Evolutionary conservation across 2,113 vertebrate genomes (phyloP), one percentile per base, ranked within the genome.

Genomic region (Calyptommatus sinebrachiatus): DNA sequence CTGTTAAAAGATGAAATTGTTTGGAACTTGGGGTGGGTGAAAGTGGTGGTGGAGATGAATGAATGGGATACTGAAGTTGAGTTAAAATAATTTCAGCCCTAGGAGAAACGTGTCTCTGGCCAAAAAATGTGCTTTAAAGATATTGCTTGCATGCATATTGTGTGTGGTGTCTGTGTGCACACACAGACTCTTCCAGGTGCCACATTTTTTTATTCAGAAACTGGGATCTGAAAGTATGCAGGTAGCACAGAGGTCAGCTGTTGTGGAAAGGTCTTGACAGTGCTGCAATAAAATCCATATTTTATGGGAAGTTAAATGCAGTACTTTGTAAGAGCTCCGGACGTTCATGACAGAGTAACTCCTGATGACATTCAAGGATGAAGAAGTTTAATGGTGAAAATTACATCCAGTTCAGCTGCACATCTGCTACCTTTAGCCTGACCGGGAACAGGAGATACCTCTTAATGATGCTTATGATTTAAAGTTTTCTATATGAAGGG

Each of bases 251-350:
- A 92, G 94, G 92, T 93, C 92, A 91, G 79, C 35, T 63, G 72
- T 77, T 75, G 67, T 89, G 84, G 75, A 88, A 84, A 86, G 93
- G 73, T 84, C 87, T 80, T 87, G 90, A 90, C 83, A 76, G 72
- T 91, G 93, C 92, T 94, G 93, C 95, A 94, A 94, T 93, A 91
- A 94, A 93, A 95, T 95, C 93, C 94, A 91, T 95, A 93, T 95
- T 95, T 95, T 93, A 92, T 86, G 70, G 89, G 83, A 90, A 90
- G 90, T 91, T 93, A 85, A 85, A 89, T 78, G 92, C 92, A 85
- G 90, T 73, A 88, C 88, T 91, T 89, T 62, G 73, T 80, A 75
- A 83, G 82, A 84, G 83, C 85, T 87, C 79, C 77, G 85, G 69
- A 81, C 80, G 87, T 82, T 87, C 84, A 82, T 85, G 85, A 41